A percentile compares a stretch with the other conserved stretches of the same genome.
These are phyloP conservation scores for Hedychridium roseum DNA, from an alignment of 2,888 invertebrate genomes.

Conservation along the genomic window DNA sequence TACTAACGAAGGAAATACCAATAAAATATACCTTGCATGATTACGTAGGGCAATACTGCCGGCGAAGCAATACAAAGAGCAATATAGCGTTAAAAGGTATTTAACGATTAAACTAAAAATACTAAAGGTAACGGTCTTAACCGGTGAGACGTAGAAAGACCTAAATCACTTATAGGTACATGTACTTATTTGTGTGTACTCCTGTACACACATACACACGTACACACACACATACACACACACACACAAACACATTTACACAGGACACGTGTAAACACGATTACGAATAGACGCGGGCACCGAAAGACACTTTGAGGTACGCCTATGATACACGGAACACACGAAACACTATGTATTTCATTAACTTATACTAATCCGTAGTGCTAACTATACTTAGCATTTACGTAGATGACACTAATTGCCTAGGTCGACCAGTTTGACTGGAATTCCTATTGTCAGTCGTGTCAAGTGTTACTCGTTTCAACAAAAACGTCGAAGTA, in stretches of 20 bases:
- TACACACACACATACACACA: slow-evolving; percentile 6
- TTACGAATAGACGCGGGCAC: too few relatives aligned
- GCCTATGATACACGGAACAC: slow-evolving; percentile 16
- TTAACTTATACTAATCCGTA: slow-evolving; percentile 59
- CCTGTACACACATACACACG: slow-evolving; percentile 10
- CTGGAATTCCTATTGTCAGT: slow-evolving; percentile 24
- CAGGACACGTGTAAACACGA: slow-evolving; percentile 1
- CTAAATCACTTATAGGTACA: too few relatives aligned
- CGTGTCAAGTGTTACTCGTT: too few relatives aligned
- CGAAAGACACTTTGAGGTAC: slow-evolving; percentile 14
- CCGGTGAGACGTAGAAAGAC: too few relatives aligned
- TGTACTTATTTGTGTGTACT: too few relatives aligned
- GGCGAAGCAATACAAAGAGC: slow-evolving; percentile 61
- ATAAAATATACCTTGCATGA: slow-evolving; percentile 54
- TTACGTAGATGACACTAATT: slow-evolving; percentile 56
- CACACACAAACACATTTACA: slow-evolving; percentile 3
- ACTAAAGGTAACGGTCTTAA: slow-evolving; percentile 38
- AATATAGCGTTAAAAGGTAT: slow-evolving; percentile 53
- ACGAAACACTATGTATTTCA: slow-evolving; percentile 34
- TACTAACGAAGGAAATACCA: slow-evolving; percentile 10
- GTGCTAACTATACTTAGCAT: slow-evolving; percentile 58
- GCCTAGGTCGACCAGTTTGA: slow-evolving; percentile 46
- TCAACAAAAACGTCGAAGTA: too few relatives aligned
- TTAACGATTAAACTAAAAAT: slow-evolving; percentile 37
- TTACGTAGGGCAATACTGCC: slow-evolving; percentile 58